Base-by-base conservation (phyloP, 2,113 vertebrate species). In the Tachysurus fulvidraco region DNA sequence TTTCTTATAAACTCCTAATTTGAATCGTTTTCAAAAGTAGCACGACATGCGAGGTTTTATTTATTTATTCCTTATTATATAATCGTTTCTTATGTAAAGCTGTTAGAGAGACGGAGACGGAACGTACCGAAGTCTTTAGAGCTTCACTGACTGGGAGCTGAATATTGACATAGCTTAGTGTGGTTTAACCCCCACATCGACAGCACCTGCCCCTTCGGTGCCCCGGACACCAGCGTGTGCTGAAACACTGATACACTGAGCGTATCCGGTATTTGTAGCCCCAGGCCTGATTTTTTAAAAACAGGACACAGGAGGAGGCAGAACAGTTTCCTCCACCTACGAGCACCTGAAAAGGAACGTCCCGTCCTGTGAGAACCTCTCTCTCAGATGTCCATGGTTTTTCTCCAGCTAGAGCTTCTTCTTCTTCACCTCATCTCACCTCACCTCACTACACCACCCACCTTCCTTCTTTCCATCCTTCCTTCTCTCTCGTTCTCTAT, bases 161-260 rank as follows among this genome's bases (percentile, higher is more conserved):
- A 77, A 46, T 81, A 77, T 87, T 59, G 86, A 67, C 67, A 25
- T 16, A 59, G 52, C 80, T 83, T 46, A 71, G 52, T 85, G 84
- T 52, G 74, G 84, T 73, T 86, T 86, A 81, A 86, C 85, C 54
- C 65, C 46, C 13, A 14, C 62, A 81, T 86, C 54, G 64, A 81
- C 64, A n/a, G 52, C 28, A 25, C 50, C 78, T 83, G 81, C 12
- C 71, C 81, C 46, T 67, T 8, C 71, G 21, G 59, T 30, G n/a
- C 44, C 73, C 7, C 52, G 28, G 71, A 73, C 44, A 23, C 21
- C 79, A 25, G 28, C 79, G 14, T 11, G 11, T 67, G 36, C 65
- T 52, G 54, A 74, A 62, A 73, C 12, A 23, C 85, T 6, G 46
- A 82, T 36, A 69, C 64, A 6, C 5, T 0, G 65, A 46, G 78